Conservation (phyloP, 2,113 vertebrate genomes). For the Girardinichthys multiradiatus region DNA sequence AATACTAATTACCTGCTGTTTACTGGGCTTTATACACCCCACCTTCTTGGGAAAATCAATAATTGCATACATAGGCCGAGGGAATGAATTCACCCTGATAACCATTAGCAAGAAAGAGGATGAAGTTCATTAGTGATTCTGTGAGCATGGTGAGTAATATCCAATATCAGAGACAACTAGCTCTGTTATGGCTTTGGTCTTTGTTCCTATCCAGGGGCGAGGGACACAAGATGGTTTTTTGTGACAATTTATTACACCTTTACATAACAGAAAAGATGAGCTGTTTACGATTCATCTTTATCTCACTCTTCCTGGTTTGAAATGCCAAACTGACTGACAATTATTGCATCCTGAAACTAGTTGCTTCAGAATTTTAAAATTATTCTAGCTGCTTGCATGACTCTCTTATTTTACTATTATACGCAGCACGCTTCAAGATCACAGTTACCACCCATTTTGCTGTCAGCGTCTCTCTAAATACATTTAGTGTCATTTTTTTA, state of each 20-base stretch:
- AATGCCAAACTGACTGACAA: conserved; percentile 5
- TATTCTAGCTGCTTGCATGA: conserved; percentile 4
- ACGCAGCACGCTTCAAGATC: conserved; percentile 10
- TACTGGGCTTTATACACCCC: conserved; percentile 69
- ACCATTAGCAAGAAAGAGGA: conserved; percentile 77
- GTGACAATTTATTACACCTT: conserved; percentile 75
- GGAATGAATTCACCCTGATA: conserved; percentile 77
- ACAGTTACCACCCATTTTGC: conserved; percentile 9
- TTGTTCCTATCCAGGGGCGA: conserved; percentile 58
- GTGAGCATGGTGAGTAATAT: conserved; percentile 69
- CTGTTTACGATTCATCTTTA: conserved; percentile 50
- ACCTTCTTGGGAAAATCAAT: conserved; percentile 81
- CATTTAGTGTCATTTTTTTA: conserved; percentile 26
- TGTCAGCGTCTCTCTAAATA: conserved; percentile 28
- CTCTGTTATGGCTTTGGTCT: conserved; percentile 67
- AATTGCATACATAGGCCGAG: conserved; percentile 77
- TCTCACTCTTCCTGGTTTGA: conserved; percentile 10
- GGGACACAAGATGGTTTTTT: conserved; percentile 65
- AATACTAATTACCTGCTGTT: conserved; percentile 84
- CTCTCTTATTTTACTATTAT: conserved; percentile 23
- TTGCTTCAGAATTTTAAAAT: conserved; percentile 19
- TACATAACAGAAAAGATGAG: conserved; percentile 54
- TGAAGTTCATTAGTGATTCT: conserved; percentile 80
- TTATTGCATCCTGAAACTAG: conserved; percentile 14
- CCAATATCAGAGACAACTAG: conserved; percentile 72